Percentiles rank a stretch among this genome's conserved stretches.
These are phyloP conservation scores for Macrobrachium rosenbergii DNA, from an alignment of 1,140 invertebrate genomes.

Conservation along the genomic window DNA sequence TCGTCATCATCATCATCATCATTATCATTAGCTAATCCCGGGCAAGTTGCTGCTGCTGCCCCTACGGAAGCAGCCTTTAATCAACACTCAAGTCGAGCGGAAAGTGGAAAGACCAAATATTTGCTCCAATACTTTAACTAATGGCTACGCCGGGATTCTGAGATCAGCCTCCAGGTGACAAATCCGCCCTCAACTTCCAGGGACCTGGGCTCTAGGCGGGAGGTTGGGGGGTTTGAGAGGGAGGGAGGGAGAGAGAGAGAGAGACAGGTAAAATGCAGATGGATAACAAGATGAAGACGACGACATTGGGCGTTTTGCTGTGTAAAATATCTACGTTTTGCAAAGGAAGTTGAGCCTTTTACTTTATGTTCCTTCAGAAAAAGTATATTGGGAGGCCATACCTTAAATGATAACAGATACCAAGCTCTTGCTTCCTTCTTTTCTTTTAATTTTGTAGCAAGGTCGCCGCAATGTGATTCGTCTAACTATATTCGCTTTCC, in stretches of 20 bases:
- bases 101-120: slow-evolving; percentile 23
- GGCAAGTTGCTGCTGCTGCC: too few species aligned
- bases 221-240: background rate
- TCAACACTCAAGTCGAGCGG: slow-evolving; percentile 30
- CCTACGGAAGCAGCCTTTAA: slow-evolving; percentile 1
- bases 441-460: too few species aligned
- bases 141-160: slow-evolving; percentile 31
- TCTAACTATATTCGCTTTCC: too few species aligned
- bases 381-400: too few species aligned
- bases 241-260: background rate
- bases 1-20: too few species aligned
- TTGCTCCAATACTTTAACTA: slow-evolving; percentile 34
- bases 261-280: background rate
- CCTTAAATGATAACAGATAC: too few species aligned
- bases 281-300: background rate
- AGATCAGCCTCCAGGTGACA: slow-evolving; percentile 1
- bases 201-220: background rate
- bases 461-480: too few species aligned
- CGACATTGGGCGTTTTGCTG: background rate
- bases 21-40: too few species aligned
- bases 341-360: too few species aligned
- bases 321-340: too few species aligned
- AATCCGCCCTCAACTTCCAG: background rate
- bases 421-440: too few species aligned
- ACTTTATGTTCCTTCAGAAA: too few species aligned